Evolutionary conservation across 2,888 invertebrate species (phyloP), one percentile per base, ranked within the genome.

Genomic region (Notodonta ziczac): DNA sequence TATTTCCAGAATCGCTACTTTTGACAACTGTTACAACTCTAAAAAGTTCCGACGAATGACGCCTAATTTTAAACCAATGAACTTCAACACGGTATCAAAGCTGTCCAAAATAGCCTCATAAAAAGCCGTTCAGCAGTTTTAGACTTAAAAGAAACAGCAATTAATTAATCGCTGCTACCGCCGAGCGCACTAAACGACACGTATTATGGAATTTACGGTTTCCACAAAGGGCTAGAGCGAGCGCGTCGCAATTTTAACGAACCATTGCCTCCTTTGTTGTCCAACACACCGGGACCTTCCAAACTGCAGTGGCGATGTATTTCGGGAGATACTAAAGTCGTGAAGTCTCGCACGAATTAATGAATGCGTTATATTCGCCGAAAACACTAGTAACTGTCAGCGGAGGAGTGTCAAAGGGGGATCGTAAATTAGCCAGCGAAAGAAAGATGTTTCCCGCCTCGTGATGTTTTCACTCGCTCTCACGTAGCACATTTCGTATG

Each of bases 361-460:
- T 89, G 88, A 87, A 86, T 82, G 87, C 79, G 82, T 84, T 84
- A 85, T 83, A 84, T 90, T 90, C 89, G 80, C 74, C 74, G 84
- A 81, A 80, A 80, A 84, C 86, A 83, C 82, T 75, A 85, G 80
- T 86, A 86, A 86, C 83, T 85, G 86, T 86, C 86, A 86, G 72
- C 86, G 74, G 63, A 69, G 77, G 74, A 77, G 73, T 74, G 81
- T 83, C 83, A 83, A 83, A 78, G 82, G 83, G 70, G 69, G 66
- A 59, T 79, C 78, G 74, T 88, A 87, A 88, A 87, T 88, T 82
- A 86, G 64, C 69, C 75, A 71, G 69, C 82, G 81, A 87, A 88
- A 88, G 90, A 90, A 90, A 91, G 90, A 92, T 90, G 88, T 85
- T 86, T 88, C 88, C 90, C 90, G 89, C 87, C 84, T 78, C 74